Evolutionary conservation across 2,797 vertebrate genomes (phyloP).

Genomic region (Melanotaenia nigrans): DNA sequence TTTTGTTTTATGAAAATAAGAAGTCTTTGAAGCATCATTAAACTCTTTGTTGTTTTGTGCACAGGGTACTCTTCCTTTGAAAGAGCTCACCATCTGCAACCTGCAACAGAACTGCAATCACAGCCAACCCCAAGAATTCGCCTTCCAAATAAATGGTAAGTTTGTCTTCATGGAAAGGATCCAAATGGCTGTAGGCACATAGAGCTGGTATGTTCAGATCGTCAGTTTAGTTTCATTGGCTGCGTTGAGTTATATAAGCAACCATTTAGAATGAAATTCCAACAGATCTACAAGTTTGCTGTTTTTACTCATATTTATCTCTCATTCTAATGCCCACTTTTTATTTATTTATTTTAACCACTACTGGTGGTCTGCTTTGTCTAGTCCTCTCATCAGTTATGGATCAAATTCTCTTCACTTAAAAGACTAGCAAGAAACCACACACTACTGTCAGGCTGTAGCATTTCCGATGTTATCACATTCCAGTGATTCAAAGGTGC

Average conservation of each 20-base stretch:
- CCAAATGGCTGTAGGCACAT: conserved; percentile 26
- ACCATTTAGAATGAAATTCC: conserved; percentile 36
- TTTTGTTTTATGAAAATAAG: neutral
- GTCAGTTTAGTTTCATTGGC: conserved; percentile 45
- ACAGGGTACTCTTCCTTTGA: conserved; percentile 92
- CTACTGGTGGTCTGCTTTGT: conserved; percentile 24
- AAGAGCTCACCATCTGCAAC: conserved; percentile 87
- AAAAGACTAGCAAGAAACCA: conserved; percentile 27
- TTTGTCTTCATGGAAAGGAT: conserved; percentile 21
- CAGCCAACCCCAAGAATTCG: conserved; percentile 82
- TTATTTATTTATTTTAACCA: conserved; percentile 2
- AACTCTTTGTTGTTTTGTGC: conserved; percentile 43
- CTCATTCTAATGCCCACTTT: neutral
- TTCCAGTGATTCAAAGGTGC: conserved; percentile 77
- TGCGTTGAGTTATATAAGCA: conserved; percentile 34
- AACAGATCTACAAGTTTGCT: conserved; percentile 7
- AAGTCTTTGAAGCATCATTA: conserved; percentile 1
- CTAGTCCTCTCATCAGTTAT: conserved; percentile 11
- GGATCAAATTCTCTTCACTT: conserved; percentile 24
- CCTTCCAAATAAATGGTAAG: conserved; percentile 92
- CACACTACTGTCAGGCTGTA: conserved; percentile 61
- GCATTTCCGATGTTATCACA: conserved; percentile 74
- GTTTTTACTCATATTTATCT: neutral
- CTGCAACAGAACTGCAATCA: conserved; percentile 81
- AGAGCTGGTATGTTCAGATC: conserved; percentile 25